Base-by-base conservation (phyloP, 23 tunicate genomes). In the Ascidia mentula region DNA sequence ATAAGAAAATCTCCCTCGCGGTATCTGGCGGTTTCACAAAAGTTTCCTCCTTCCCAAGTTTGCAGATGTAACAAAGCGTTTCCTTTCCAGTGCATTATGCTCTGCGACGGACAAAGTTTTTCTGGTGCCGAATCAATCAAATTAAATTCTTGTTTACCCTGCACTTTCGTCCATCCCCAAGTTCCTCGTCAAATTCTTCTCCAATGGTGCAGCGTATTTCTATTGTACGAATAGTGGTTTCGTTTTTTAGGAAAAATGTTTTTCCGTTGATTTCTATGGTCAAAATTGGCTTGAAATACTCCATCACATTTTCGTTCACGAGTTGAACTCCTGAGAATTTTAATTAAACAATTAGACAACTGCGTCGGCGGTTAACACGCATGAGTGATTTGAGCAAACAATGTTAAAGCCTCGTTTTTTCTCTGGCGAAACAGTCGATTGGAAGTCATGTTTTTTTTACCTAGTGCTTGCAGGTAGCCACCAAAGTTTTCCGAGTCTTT, bases 381-480 rank as follows among this genome's bases (percentile, higher is more conserved):
- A n/a, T n/a, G n/a, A n/a, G n/a, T n/a, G n/a, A n/a, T n/a, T n/a
- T n/a, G n/a, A n/a, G n/a, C n/a, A n/a, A n/a, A n/a, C n/a, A n/a
- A n/a, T n/a, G n/a, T n/a, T n/a, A n/a, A n/a, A n/a, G n/a, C n/a
- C n/a, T n/a, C n/a, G n/a, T n/a, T n/a, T n/a, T n/a, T n/a, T n/a
- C n/a, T n/a, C n/a, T n/a, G n/a, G n/a, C n/a, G n/a, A n/a, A n/a
- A n/a, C n/a, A n/a, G n/a, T n/a, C n/a, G n/a, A n/a, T n/a, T n/a
- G n/a, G n/a, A n/a, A n/a, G n/a, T n/a, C n/a, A n/a, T n/a, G n/a
- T n/a, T n/a, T n/a, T n/a, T n/a, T 86, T 75, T 46, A 90, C 90
- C 96, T 37, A 90, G 38, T 30, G 82, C 90, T 82, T 90, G 81
- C 96, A 90, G 85, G 76, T 85, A 90, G 31, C 81, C 96, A 37